Percentiles rank a stretch among this genome's conserved stretches.
Evolutionary conservation across 2,888 invertebrate genomes (phyloP).

Genomic region (Trimorus sp.): DNA sequence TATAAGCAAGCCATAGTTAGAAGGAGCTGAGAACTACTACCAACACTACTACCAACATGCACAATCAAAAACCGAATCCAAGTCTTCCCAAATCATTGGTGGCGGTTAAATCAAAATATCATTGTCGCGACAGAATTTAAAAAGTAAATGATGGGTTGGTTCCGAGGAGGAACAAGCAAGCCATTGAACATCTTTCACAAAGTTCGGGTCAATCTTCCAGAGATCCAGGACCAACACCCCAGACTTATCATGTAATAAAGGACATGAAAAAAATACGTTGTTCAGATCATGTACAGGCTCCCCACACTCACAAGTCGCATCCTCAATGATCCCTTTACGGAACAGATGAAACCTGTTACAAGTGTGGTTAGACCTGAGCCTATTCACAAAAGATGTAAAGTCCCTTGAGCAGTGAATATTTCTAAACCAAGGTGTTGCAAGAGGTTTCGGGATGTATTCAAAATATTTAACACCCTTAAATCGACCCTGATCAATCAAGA

Average conservation of each 20-base stretch:
- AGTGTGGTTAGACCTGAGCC: neutral
- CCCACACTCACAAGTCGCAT: neutral
- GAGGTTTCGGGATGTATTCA: neutral
- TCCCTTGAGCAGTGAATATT: neutral
- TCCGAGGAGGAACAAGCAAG: too few relatives aligned
- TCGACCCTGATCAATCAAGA: neutral
- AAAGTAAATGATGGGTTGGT: too few relatives aligned
- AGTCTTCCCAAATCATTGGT: too few relatives aligned
- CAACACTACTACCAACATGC: too few relatives aligned
- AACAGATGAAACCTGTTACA: neutral
- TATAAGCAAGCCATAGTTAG: too few relatives aligned
- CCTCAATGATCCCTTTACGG: neutral
- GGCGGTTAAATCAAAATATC: too few relatives aligned
- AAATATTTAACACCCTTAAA: conserved; percentile 2
- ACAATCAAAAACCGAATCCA: too few relatives aligned
- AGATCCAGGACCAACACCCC: neutral
- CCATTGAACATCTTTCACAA: too few relatives aligned
- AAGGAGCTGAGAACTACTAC: too few relatives aligned
- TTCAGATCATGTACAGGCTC: neutral
- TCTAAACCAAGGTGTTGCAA: neutral
- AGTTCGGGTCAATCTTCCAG: neutral
- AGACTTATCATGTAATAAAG: neutral
- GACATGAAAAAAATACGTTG: neutral
- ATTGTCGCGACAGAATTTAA: too few relatives aligned
- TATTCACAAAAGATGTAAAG: neutral